Base-by-base conservation (phyloP, 2,888 invertebrate genomes). In the Lingula anatina region DNA sequence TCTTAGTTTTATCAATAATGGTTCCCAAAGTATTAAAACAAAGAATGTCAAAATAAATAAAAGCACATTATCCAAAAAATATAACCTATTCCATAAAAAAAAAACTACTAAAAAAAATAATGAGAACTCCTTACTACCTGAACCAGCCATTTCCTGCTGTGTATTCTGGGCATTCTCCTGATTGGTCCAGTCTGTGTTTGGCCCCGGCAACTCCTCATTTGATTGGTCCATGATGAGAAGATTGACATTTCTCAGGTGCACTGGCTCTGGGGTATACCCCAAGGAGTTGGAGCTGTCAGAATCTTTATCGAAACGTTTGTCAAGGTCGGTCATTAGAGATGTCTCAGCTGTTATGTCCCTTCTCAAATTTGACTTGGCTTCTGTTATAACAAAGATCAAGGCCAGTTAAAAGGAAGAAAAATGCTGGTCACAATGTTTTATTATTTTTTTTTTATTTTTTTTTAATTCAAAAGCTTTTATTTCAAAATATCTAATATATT, bases 331-430 rank as follows among this genome's bases (percentile, higher is more conserved):
- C 70, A 70, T 70, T 25, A 70, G 50, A 0, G 70, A 70, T 0
- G 70, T 70, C 46, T 70, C 70, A 2, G 68, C 70, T 4, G 70
- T 70, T 24, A 70, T 66, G 54, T 70, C 70, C 26, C 69, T 54
- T 21, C 70, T 50, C 12, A 70, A 56, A 47, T 69, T 69, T 2
- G 67, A 65, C 39, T 20, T 25, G 27, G 31, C 25, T 20, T 36
- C 39, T 39, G 39, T 7, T 15, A 20, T 27, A 0, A 18, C 18
- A 43, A 27, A 21, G 23, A 12, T 25, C 25, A 43, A 15, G 36
- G 36, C n/a, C 21, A 23, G 4, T 20, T 20, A 23, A 40, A 40
- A 5, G 40, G 21, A 23, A 40, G 20, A 40, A 23, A 20, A 21
- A 18, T 20, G 15, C 23, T 21, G 21, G 5, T 40, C 18, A 40